Evolutionary conservation across 1,140 invertebrate genomes (phyloP), one percentile per base, ranked within the genome.

Genomic region (Phortica variegata): DNA sequence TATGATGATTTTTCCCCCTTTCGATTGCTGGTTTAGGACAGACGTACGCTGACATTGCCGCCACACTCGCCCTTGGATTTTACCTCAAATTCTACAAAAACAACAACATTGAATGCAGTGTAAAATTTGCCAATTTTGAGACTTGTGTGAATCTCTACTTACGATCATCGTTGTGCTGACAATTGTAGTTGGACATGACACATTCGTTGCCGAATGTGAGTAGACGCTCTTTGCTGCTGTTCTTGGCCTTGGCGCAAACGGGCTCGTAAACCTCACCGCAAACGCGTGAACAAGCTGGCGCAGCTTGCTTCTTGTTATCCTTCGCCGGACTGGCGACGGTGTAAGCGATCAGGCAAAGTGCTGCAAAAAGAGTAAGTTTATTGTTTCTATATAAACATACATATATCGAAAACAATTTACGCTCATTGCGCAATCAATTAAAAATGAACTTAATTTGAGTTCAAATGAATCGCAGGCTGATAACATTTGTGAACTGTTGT

Each of bases 101-200:
- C 17, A 37, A 38, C 17, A 37, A n/a, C 40, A n/a, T n/a, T n/a
- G n/a, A n/a, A n/a, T n/a, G n/a, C n/a, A n/a, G n/a, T n/a, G n/a
- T n/a, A n/a, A n/a, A n/a, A n/a, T n/a, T n/a, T n/a, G n/a, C n/a
- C n/a, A n/a, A n/a, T n/a, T n/a, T 38, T 29, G 34, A 19, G 29
- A 12, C 13, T 37, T 20, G 43, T 43, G 7, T 10, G 8, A 26
- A n/a, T 16, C 16, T 10, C 26, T 5, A 40, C 65, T 69, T 45
- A 74, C 71, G 71, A 51, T 69, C 71, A 33, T 74, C 68, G 15
- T 55, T 49, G 20, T 74, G 71, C 31, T 72, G 59, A 43, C 71
- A 74, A 38, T 74, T 74, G 51, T 72, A 74, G 36, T 72, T 74
- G 38, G 49, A 39, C 68, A 74, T 58, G 10, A 74, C 71, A 26